Evolutionary conservation across 2,888 invertebrate genomes (phyloP).

Genomic region (Stenchaetothrips biformis): DNA sequence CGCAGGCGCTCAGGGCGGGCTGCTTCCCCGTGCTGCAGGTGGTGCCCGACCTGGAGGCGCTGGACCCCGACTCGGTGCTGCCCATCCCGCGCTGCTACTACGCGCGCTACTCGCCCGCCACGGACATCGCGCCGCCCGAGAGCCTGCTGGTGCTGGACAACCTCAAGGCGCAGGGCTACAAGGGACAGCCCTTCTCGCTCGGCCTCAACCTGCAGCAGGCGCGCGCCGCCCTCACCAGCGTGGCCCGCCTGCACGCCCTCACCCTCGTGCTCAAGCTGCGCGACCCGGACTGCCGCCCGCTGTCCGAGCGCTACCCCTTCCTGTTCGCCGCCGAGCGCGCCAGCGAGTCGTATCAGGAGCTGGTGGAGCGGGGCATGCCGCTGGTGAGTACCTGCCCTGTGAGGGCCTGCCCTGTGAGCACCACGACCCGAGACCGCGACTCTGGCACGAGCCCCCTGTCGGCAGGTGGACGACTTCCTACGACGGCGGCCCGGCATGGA

Average conservation of each 20-base stretch:
- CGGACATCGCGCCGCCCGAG: constrained; percentile 52
- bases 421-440: no score
- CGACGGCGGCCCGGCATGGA: constrained; percentile 61
- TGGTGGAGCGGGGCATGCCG: constrained; percentile 71
- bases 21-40: constrained; percentile 48
- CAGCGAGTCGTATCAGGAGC: constrained; percentile 72
- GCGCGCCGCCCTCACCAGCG: constrained; percentile 63
- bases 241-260: constrained; percentile 68
- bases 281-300: constrained; percentile 43
- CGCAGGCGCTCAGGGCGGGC: background rate
- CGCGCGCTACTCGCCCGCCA: constrained; percentile 56
- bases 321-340: constrained; percentile 73
- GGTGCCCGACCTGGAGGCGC: constrained; percentile 60
- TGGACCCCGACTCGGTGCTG: constrained; percentile 49
- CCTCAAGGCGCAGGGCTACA: constrained; percentile 57
- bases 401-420: no score
- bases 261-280: constrained; percentile 58
- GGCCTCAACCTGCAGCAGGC: constrained; percentile 63
- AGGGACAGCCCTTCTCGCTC: constrained; percentile 62
- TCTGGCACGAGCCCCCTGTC: constrained; percentile 32
- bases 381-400: constrained; percentile 49
- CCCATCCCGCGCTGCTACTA: constrained; percentile 68
- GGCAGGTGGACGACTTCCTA: constrained; percentile 57
- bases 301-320: constrained; percentile 58
- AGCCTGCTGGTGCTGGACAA: constrained; percentile 71